Conservation (phyloP, 2,113 vertebrate genomes). For the Phoenicopterus ruber region DNA sequence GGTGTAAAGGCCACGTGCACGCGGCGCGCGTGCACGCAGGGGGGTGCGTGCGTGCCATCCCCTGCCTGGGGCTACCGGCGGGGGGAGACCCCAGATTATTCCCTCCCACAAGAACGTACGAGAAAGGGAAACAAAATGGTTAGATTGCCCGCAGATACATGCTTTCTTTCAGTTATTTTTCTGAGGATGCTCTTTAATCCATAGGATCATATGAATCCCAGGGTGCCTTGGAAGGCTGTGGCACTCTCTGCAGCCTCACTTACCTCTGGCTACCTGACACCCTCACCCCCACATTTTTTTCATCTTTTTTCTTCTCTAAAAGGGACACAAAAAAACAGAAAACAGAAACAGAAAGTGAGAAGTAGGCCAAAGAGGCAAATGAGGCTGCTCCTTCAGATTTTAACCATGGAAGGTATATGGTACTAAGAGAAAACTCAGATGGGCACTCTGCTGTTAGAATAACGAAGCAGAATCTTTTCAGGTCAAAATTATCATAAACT, state of each 20-base stretch:
- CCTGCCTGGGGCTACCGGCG: neutral
- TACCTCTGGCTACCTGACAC: neutral
- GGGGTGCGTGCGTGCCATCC: neutral
- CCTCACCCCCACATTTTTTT: accelerated
- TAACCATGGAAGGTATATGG: neutral
- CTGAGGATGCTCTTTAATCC: neutral
- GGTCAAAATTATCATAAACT: neutral
- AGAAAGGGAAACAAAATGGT: neutral
- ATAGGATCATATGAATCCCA: neutral
- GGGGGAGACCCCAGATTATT: neutral
- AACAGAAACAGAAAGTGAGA: neutral
- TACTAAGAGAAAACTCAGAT: neutral
- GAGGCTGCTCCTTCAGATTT: neutral
- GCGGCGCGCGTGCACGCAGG: accelerated
- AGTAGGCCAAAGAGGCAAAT: neutral
- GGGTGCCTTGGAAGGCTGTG: neutral
- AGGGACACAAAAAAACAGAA: neutral
- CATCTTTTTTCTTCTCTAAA: neutral
- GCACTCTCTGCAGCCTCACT: neutral
- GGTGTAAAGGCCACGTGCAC: accelerated
- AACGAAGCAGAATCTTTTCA: neutral
- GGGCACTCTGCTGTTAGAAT: neutral
- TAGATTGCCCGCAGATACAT: neutral
- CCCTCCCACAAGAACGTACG: neutral
- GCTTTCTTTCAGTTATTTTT: neutral